Base-by-base conservation (phyloP, 2,888 invertebrate species). In the Epistrophe eligans region DNA sequence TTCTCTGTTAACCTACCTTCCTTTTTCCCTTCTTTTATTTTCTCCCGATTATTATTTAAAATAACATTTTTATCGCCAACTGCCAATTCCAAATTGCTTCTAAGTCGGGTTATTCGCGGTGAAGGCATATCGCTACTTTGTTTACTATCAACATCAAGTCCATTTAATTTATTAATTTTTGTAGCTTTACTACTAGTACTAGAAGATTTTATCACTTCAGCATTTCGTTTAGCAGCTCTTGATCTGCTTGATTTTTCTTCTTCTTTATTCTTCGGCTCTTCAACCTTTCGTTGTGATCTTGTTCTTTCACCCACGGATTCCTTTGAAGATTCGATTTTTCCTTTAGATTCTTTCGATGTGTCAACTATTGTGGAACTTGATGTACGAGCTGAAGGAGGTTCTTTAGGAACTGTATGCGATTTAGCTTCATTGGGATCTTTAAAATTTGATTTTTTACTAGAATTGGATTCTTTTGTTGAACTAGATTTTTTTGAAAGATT, bases 81-180 rank as follows among this genome's bases (percentile, higher is more conserved):
- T 10, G 45, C 15, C 1, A 28, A 2, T 8, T 77, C 60, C 11
- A 38, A n/a, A 10, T 7, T 10, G 45, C 79, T 83, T 52, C 55
- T 52, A 11, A 83, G 77, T 3, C 83, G 66, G 1, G 77, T 79
- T 13, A 43, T 28, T 15, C 81, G 62, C 2, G 57, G 19, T 13
- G 40, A 7, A n/a, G 52, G 66, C 24, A 19, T 32, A n/a, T 66
- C 66, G 3, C 43, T 55, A 19, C 13, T 24, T 8, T 28, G 40
- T 19, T 40, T 70, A 28, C 55, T 55, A 9, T 1, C 4, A 19
- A 67, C 50, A 15, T 19, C 50, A 19, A 52, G 13, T 4, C 13
- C 67, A 8, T 67, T 52, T 52, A 67, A 15, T 52, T 67, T 67
- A 24, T 67, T 67, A 3, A 52, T 52, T 19, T 52, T 67, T 2